phyloP scores from a whole-genome alignment of 1,140 invertebrate species.

The Philotrypesis tridentata region DNA sequence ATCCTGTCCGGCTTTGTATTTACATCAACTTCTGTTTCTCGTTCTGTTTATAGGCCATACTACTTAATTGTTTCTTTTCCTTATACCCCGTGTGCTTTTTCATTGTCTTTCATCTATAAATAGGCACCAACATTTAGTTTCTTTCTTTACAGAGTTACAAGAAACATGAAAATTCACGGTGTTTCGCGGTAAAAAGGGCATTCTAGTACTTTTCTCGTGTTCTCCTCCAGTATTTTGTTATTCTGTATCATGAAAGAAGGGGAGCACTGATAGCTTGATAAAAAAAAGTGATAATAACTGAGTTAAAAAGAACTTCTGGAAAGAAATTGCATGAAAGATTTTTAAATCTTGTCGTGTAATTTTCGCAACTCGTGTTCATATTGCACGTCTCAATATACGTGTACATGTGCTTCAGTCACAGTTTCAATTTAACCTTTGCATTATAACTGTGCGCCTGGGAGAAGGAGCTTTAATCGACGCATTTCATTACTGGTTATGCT shows the following conservation, averaged over 20 bases:
- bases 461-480: too few relatives aligned
- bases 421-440: background rate
- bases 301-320: too few relatives aligned
- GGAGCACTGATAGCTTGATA: background rate
- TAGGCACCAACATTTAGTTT: too few relatives aligned
- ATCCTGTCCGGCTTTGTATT: background rate
- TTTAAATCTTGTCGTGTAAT: background rate
- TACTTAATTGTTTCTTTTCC: background rate
- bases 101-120: too few relatives aligned
- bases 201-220: background rate
- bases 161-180: conserved; percentile 14
- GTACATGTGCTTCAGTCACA: background rate
- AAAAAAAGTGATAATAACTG: too few relatives aligned
- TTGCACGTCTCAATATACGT: background rate
- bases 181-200: background rate
- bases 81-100: background rate
- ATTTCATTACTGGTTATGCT: too few relatives aligned
- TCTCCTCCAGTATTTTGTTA: background rate
- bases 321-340: too few relatives aligned
- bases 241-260: background rate
- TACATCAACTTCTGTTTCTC: conserved; percentile 6
- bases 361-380: conserved; percentile 3
- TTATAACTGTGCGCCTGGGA: background rate
- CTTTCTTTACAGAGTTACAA: background rate
- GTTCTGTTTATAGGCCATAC: conserved; percentile 20